Conservation (phyloP, 2,113 vertebrate genomes). For the Hirundichthys speculiger region DNA sequence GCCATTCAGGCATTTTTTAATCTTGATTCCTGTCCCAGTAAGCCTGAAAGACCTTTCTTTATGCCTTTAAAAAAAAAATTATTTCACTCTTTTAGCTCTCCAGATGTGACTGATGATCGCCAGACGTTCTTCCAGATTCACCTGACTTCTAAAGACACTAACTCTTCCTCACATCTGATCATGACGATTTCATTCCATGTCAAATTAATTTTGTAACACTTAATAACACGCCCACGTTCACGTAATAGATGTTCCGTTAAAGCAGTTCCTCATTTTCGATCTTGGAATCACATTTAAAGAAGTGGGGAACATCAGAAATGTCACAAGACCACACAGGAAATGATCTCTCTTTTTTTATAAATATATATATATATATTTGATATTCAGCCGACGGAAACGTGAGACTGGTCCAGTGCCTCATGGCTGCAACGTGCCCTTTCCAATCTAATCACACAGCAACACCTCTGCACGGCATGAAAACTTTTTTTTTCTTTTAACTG, state of each 20-base stretch:
- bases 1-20: too few species aligned
- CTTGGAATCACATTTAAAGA: constrained; percentile 2
- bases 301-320: background rate
- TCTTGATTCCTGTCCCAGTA: background rate
- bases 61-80: too few species aligned
- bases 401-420: background rate
- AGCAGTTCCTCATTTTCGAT: constrained; percentile 15
- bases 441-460: constrained; percentile 14
- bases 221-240: background rate
- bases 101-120: background rate
- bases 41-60: background rate
- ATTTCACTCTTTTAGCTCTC: background rate
- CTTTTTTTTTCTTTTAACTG: too few species aligned
- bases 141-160: too few species aligned
- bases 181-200: too few species aligned
- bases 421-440: constrained; percentile 31
- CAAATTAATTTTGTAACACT: background rate
- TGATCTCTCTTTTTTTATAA: background rate
- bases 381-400: background rate
- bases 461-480: too few species aligned
- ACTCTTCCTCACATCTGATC: too few species aligned
- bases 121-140: too few species aligned
- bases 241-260: background rate
- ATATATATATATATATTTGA: too few species aligned
- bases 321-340: background rate